Percentiles rank a stretch among this genome's conserved stretches.
Conservation (phyloP, 1,140 invertebrate genomes). For the Delia radicum region DNA sequence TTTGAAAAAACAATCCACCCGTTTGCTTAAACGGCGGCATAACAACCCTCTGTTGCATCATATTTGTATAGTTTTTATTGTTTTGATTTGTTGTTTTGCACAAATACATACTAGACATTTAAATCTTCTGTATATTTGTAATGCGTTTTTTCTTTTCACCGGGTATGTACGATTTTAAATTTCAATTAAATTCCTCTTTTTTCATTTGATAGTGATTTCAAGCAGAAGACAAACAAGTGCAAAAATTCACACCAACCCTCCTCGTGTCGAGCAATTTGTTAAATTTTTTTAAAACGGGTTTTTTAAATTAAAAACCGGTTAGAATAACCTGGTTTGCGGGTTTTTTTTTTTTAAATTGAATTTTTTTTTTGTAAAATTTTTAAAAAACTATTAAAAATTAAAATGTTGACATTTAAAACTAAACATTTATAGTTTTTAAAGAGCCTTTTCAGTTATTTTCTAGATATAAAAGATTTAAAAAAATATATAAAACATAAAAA, state of each 20-base stretch:
- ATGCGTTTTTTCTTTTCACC: background rate
- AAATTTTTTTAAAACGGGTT: too few relatives aligned
- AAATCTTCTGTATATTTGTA: background rate
- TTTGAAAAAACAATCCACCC: background rate
- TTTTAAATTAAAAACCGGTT: too few relatives aligned
- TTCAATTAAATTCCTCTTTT: background rate
- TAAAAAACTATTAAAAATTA: background rate
- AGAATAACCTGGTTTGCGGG: conserved; percentile 1
- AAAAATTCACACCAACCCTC: conserved; percentile 30
- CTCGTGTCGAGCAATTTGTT: background rate
- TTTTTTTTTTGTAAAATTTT: too few relatives aligned
- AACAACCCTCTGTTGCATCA: conserved; percentile 12
- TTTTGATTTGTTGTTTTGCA: too few relatives aligned
- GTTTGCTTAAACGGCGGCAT: background rate
- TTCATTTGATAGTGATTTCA: background rate
- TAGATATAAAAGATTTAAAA: too few relatives aligned
- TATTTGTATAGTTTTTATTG: too few relatives aligned
- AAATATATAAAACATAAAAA: too few relatives aligned
- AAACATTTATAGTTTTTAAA: too few relatives aligned
- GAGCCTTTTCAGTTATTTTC: too few relatives aligned
- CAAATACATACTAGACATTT: background rate
- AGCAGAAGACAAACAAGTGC: conserved; percentile 26
- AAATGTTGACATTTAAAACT: background rate
- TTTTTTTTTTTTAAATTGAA: background rate
- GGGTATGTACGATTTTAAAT: too few relatives aligned